Evolutionary conservation across 1,140 invertebrate species (phyloP).

Genomic region (Phymorhynchus buccinoides): DNA sequence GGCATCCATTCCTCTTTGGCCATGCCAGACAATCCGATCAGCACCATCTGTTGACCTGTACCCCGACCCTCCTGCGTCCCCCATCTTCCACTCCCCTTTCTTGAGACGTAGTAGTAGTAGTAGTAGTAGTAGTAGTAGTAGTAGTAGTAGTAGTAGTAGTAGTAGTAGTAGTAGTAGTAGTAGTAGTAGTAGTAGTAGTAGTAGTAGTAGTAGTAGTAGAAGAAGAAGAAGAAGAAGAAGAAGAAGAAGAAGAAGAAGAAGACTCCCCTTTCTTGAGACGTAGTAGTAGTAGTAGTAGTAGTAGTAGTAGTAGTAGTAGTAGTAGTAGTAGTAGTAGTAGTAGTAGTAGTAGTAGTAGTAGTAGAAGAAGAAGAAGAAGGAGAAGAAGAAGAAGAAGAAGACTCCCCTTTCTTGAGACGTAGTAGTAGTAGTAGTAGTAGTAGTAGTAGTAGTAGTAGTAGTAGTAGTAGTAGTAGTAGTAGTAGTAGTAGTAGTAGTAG

Average conservation of each 20-base stretch:
- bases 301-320: constrained; percentile 16
- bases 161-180: constrained; percentile 16
- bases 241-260: too few species aligned
- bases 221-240: background rate
- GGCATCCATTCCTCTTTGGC: too few species aligned
- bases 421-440: constrained; percentile 11
- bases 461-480: constrained; percentile 16
- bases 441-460: constrained; percentile 17
- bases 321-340: constrained; percentile 16
- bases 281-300: too few species aligned
- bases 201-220: constrained; percentile 11
- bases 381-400: too few species aligned
- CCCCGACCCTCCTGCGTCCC: too few species aligned
- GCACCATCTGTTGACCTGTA: too few species aligned
- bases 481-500: constrained; percentile 16
- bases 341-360: constrained; percentile 17
- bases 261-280: too few species aligned
- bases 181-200: constrained; percentile 17
- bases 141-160: constrained; percentile 16
- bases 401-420: too few species aligned
- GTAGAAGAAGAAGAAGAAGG: too few species aligned
- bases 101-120: too few species aligned
- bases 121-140: constrained; percentile 16
- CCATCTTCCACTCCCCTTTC: too few species aligned
- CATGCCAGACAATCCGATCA: too few species aligned